Evolutionary conservation across 2,113 vertebrate species (phyloP).

Genomic region (Psammodynastes pulverulentus): DNA sequence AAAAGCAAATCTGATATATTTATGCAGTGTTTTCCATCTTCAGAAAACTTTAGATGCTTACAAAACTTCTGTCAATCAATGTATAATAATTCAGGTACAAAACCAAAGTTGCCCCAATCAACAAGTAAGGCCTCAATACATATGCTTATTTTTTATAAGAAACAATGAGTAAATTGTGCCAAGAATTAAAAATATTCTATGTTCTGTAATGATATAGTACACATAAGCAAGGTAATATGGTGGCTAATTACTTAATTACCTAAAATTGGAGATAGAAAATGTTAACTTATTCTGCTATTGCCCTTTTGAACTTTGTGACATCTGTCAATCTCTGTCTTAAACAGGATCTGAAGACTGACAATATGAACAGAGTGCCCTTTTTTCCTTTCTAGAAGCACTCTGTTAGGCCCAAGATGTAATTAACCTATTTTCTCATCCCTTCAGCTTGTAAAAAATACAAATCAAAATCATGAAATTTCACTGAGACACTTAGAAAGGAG

Average conservation of each 20-base stretch:
- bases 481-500: background rate
- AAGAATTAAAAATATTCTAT: slow-evolving; percentile 29
- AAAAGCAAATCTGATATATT: slow-evolving; percentile 46
- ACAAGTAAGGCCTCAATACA: slow-evolving; percentile 51
- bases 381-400: background rate
- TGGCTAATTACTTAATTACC: slow-evolving; percentile 18
- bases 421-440: background rate
- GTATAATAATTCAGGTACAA: slow-evolving; percentile 49
- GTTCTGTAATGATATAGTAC: slow-evolving; percentile 35
- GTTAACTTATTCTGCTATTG: slow-evolving; percentile 11
- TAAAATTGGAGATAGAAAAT: background rate
- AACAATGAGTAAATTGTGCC: slow-evolving; percentile 27
- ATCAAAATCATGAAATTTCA: background rate
- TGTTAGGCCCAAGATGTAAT: background rate
- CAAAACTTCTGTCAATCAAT: slow-evolving; percentile 37
- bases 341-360: slow-evolving; percentile 54
- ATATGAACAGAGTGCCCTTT: slow-evolving; percentile 48
- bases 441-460: background rate
- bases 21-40: slow-evolving; percentile 32
- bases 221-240: background rate
- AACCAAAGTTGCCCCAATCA: slow-evolving; percentile 45
- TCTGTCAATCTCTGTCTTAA: slow-evolving; percentile 52
- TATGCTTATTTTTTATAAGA: slow-evolving; percentile 48
- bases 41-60: slow-evolving; percentile 39
- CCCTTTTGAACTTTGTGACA: slow-evolving; percentile 51